Conservation (phyloP, 37 sponge, comb jelly and placozoan species). For the Hexactinellida sp. region DNA sequence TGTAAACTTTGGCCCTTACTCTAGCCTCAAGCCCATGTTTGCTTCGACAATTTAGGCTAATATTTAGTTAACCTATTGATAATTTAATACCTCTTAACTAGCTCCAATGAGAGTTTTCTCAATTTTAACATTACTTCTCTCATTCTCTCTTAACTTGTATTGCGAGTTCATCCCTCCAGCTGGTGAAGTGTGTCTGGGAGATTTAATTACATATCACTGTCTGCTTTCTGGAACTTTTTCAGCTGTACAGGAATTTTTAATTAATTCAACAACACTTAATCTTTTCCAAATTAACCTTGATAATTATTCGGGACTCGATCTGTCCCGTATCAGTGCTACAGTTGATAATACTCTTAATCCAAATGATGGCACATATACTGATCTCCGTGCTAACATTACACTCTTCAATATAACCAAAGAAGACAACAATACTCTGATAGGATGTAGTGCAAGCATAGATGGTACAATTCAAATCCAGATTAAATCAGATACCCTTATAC, state of each 20-base stretch:
- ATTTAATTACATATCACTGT: background rate
- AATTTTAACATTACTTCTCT: too few relatives aligned
- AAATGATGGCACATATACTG: background rate
- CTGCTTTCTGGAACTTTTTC: background rate
- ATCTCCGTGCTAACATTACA: background rate
- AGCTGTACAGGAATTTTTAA: background rate
- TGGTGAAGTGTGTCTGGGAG: background rate
- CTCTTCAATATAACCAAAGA: background rate
- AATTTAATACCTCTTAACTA: too few relatives aligned
- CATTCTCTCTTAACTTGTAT: too few relatives aligned
- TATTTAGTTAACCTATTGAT: background rate
- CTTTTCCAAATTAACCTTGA: background rate
- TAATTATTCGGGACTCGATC: background rate
- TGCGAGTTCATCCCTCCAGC: background rate
- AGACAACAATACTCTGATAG: background rate
- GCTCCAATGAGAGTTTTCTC: too few relatives aligned
- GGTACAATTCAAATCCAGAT: background rate
- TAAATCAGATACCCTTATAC: background rate
- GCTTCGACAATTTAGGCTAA: background rate
- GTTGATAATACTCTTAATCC: background rate
- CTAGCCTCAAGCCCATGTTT: too few relatives aligned
- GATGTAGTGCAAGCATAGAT: background rate
- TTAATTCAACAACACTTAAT: background rate
- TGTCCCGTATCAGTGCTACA: background rate
- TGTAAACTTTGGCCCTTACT: too few relatives aligned